phyloP scores from a whole-genome alignment of 2,113 vertebrate genomes.

The Hemichromis elongatus region DNA sequence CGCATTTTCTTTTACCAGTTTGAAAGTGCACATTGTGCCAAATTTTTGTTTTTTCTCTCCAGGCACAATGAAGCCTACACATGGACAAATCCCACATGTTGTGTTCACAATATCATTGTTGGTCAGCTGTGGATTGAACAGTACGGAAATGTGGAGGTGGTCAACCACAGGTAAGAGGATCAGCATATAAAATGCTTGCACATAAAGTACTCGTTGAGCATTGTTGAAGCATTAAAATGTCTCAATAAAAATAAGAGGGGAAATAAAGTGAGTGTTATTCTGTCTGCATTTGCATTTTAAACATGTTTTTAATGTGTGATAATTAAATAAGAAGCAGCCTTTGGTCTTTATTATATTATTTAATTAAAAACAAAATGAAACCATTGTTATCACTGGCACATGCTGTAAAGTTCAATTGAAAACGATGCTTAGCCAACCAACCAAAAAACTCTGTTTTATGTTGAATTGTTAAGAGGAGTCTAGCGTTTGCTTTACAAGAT shows the following conservation, averaged over 20 bases:
- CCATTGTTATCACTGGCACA: background rate
- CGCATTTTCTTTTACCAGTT: background rate
- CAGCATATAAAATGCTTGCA: background rate
- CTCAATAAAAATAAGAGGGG: background rate
- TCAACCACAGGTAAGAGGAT: slow-evolving; percentile 87
- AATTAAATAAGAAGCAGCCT: background rate
- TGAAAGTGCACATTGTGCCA: background rate
- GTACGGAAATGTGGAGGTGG: slow-evolving; percentile 91
- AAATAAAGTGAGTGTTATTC: background rate
- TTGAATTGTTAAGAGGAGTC: accelerated
- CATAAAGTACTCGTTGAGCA: background rate
- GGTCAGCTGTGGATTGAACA: slow-evolving; percentile 99
- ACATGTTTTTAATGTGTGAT: background rate
- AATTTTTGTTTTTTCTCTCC: background rate
- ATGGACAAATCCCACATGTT: slow-evolving; percentile 96
- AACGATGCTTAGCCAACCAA: background rate
- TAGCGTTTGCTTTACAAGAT: background rate
- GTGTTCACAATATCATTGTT: slow-evolving; percentile 98
- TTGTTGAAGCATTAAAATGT: background rate
- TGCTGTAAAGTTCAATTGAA: background rate
- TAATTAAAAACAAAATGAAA: background rate
- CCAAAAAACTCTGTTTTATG: background rate
- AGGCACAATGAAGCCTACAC: slow-evolving; percentile 94
- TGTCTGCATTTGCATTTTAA: background rate
- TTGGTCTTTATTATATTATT: background rate